Evolutionary conservation across 2,797 vertebrate genomes (phyloP).

Genomic region (Nannoperca australis): DNA sequence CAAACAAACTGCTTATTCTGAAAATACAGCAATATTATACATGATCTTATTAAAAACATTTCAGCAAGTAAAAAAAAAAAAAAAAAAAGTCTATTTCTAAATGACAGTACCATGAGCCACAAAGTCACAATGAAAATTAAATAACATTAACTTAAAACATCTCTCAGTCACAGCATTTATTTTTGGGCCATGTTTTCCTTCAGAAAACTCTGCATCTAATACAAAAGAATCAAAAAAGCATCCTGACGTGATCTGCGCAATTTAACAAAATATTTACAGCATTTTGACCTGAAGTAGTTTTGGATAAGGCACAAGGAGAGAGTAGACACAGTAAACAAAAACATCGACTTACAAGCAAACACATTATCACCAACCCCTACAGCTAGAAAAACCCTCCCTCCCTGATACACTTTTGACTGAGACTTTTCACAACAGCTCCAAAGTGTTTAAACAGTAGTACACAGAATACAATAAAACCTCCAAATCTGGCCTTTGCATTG

Average conservation of each 20-base stretch:
- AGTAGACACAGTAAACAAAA: conserved; percentile 79
- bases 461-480: conserved; percentile 78
- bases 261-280: conserved; percentile 89
- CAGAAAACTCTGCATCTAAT: conserved; percentile 80
- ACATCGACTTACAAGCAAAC: conserved; percentile 83
- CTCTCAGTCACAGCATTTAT: conserved; percentile 91
- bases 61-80: conserved; percentile 79
- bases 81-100: conserved; percentile 80
- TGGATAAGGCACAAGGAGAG: conserved; percentile 98
- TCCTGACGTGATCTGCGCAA: conserved; percentile 86
- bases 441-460: conserved; percentile 89
- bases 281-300: conserved; percentile 95
- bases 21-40: conserved; percentile 88
- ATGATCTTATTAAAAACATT: conserved; percentile 83
- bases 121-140: conserved; percentile 88
- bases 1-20: conserved; percentile 84
- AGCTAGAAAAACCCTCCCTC: conserved; percentile 85
- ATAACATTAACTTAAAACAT: conserved; percentile 89
- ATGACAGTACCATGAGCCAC: conserved; percentile 87
- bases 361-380: conserved; percentile 84
- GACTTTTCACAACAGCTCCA: conserved; percentile 79
- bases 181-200: conserved; percentile 85
- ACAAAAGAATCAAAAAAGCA: conserved; percentile 76
- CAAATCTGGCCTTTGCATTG: conserved; percentile 78
- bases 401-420: conserved; percentile 86